Conservation (phyloP, 2,113 vertebrate species). For the Poecile atricapillus region DNA sequence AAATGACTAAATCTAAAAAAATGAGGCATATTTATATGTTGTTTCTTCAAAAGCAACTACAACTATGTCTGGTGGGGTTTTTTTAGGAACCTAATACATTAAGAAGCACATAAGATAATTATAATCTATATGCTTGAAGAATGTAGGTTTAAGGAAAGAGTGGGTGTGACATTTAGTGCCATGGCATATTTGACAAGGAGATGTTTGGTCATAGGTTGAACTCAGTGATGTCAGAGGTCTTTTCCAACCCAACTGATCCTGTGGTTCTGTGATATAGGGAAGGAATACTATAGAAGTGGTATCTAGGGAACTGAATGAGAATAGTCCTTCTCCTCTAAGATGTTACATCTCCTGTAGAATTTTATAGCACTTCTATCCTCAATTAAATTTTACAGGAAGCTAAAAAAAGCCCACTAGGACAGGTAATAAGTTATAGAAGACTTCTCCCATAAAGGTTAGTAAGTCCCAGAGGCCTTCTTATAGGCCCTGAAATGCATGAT, state of each 20-base stretch:
- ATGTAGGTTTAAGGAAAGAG: neutral
- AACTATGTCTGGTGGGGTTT: neutral
- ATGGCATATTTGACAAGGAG: neutral
- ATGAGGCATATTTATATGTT: neutral
- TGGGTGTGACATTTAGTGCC: neutral
- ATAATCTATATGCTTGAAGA: neutral
- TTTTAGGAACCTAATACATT: neutral
- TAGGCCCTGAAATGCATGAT: neutral
- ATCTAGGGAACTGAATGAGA: neutral
- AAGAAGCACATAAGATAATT: neutral
- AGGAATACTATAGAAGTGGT: neutral
- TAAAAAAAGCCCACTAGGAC: neutral
- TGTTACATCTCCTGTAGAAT: neutral
- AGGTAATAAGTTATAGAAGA: neutral
- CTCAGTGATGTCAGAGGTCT: neutral
- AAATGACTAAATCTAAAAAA: neutral
- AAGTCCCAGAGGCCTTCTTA: neutral
- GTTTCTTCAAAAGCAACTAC: neutral
- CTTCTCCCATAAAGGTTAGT: neutral
- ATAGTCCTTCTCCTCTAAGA: neutral
- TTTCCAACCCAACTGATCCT: neutral
- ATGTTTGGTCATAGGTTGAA: neutral
- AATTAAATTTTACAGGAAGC: constrained; percentile 6
- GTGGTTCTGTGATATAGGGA: neutral
- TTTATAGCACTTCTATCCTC: neutral